Conservation (phyloP, 2,797 vertebrate species). For the Spinus pinus region DNA sequence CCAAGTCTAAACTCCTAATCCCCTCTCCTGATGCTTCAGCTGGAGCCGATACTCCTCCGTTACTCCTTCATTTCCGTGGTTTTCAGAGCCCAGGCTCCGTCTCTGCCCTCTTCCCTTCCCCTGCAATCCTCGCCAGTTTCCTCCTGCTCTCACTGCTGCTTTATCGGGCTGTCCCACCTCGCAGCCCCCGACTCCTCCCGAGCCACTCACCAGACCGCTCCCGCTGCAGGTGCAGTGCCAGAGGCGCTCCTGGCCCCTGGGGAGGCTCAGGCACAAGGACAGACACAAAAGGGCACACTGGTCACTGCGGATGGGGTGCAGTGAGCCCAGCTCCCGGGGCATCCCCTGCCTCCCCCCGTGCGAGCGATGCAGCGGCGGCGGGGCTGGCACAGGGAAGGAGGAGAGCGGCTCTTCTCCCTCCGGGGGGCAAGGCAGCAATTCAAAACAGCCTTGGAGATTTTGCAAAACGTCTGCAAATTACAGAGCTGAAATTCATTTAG, state of each 20-base stretch:
- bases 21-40: neutral
- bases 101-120: neutral
- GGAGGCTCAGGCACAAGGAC: neutral
- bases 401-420: neutral
- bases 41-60: neutral
- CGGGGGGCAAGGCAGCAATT: fast-evolving
- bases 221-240: neutral
- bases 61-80: neutral
- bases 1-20: conserved; percentile 12
- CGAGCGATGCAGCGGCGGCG: fast-evolving
- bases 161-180: fast-evolving
- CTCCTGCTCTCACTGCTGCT: neutral
- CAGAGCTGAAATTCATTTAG: neutral
- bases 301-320: fast-evolving
- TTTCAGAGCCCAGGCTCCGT: neutral
- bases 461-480: neutral
- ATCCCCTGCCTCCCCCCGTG: fast-evolving
- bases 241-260: neutral
- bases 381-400: neutral
- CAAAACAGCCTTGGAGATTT: neutral
- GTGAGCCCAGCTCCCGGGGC: neutral
- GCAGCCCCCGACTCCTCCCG: fast-evolving
- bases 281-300: fast-evolving
- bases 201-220: neutral
- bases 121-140: neutral